Conservation (phyloP, 2,113 vertebrate genomes). For the Struthidea cinerea region DNA sequence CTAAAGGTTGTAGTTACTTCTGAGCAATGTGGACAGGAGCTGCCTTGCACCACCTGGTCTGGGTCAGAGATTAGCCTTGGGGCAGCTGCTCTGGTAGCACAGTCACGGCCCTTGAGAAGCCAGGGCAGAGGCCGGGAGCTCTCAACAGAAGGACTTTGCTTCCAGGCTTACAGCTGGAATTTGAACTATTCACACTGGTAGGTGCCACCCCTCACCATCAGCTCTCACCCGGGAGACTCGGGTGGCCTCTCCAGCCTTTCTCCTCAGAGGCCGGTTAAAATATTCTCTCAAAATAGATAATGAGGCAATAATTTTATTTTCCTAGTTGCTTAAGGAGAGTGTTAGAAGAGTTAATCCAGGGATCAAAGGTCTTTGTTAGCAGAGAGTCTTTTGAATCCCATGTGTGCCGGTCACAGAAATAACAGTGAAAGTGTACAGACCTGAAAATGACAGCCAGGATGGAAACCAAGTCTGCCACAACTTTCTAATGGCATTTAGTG, state of each 20-base stretch:
- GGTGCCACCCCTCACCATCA: background rate
- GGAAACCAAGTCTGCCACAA: background rate
- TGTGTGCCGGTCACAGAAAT: background rate
- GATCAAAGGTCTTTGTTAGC: constrained; percentile 49
- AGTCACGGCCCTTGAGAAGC: background rate
- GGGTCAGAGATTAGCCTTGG: background rate
- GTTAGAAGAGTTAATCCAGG: constrained; percentile 21
- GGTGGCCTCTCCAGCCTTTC: background rate
- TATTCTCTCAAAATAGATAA: constrained; percentile 45
- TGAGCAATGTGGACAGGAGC: background rate
- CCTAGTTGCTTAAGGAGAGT: constrained; percentile 4
- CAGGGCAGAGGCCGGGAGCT: background rate
- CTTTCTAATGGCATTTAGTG: background rate
- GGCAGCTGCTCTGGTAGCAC: background rate
- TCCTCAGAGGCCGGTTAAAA: background rate
- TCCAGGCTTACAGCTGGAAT: background rate
- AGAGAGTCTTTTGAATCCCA: background rate
- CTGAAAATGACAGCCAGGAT: background rate
- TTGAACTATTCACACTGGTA: constrained; percentile 37
- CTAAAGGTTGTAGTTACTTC: background rate
- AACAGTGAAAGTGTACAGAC: constrained; percentile 9
- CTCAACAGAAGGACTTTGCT: background rate
- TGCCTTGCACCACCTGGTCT: background rate
- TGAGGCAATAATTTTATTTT: constrained; percentile 43
- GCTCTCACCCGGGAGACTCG: background rate